phyloP scores from a whole-genome alignment of 1,140 invertebrate species.

The Bemisia tabaci region DNA sequence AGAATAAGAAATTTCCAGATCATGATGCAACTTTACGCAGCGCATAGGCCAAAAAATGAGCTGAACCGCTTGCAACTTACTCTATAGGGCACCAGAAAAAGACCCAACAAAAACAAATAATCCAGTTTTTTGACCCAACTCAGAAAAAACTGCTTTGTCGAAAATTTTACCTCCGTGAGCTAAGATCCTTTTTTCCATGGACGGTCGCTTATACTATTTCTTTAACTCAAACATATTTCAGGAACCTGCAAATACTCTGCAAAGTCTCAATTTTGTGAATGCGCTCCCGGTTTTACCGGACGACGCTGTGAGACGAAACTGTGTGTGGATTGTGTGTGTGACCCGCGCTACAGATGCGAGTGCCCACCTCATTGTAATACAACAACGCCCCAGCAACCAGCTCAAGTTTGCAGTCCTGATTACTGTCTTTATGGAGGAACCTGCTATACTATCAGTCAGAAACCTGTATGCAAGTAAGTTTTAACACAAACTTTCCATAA shows the following conservation, averaged over 20 bases:
- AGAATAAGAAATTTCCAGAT: neutral
- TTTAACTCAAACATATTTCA: too few species aligned
- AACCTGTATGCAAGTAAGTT: neutral
- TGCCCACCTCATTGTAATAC: neutral
- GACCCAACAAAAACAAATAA: too few species aligned
- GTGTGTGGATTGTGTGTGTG: neutral
- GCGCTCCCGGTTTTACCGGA: neutral
- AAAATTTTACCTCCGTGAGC: too few species aligned
- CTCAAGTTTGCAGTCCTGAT: neutral
- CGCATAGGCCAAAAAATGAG: too few species aligned
- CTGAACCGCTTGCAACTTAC: too few species aligned
- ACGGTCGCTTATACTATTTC: too few species aligned
- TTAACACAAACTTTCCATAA: too few species aligned
- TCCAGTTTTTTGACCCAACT: too few species aligned
- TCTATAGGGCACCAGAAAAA: too few species aligned
- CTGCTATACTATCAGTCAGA: neutral
- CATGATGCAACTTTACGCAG: too few species aligned
- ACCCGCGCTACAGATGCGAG: neutral
- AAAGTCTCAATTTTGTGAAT: neutral
- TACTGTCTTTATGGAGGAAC: neutral
- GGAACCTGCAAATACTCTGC: neutral
- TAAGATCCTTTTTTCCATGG: neutral
- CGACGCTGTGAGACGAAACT: neutral
- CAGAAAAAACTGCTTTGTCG: too few species aligned
- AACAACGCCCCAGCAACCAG: neutral